Evolutionary conservation across 2,888 invertebrate genomes (phyloP), one percentile per base, ranked within the genome.

Genomic region (Leptopterna dolabrata): DNA sequence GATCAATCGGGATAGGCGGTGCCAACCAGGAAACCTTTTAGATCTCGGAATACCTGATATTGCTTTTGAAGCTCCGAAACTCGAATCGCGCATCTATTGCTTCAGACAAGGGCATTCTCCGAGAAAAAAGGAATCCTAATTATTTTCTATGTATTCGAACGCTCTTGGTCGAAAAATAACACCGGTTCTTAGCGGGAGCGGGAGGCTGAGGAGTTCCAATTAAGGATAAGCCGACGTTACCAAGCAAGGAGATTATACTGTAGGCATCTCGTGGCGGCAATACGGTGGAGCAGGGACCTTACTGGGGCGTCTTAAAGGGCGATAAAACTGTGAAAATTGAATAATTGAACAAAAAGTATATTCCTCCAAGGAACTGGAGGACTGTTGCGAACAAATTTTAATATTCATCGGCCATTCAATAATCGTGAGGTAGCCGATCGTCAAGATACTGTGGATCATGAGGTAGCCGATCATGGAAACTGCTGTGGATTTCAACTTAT

Each of bases 61-160:
- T 30, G 73, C 73, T 41, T 76, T 41, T 76, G 73, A 41, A 19
- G 9, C 73, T 76, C 41, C 73, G 30, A 76, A 76, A 41, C 73
- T 76, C 41, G 63, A 76, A 76, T 76, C 73, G 73, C 73, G 41
- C 19, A 76, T 41, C 36, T n/a, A n/a, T 76, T 76, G 19, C 13
- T 36, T 19, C 41, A 76, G 63, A 63, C 73, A 76, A 30, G 73
- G 70, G 7, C 11, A 27, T 70, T 70, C 19, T 19, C 41, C 36
- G n/a, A n/a, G 73, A 7, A 24, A 63, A 76, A 76, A 36, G 36
- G 73, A 76, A 76, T 76, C 36, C 73, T 76, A 76, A 76, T 76
- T 76, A 76, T 76, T 76, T 76, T 76, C 0, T 41, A 76, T 41
- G 73, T 41, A 76, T 41, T 36, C 73, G 41, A 76, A n/a, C 36